Evolutionary conservation across 2,797 vertebrate species (phyloP), one percentile per base, ranked within the genome.

Genomic region (Gastrophryne carolinensis): DNA sequence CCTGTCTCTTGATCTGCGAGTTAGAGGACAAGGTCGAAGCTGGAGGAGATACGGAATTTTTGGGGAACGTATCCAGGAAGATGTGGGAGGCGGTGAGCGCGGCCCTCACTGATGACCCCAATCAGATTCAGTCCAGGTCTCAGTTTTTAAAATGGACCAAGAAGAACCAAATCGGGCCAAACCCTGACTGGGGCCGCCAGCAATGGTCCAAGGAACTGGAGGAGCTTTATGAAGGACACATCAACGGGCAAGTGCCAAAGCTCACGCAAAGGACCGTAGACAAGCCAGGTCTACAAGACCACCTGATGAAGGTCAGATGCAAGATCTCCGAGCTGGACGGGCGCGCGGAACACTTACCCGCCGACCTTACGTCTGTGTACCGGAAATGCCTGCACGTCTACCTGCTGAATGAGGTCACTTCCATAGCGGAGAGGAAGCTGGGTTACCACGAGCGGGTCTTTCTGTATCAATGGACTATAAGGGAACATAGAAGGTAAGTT

Each of bases 141-240:
- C 47, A 79, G 39, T 79, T 53, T 0, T 71, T 87, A 60, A 65
- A 64, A 63, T 85, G 81, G 79, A 2, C 78, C 23, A 80, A 80
- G 39, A 67, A 80, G 74, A 79, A 80, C 68, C 6, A 0, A 11
- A 52, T 19, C 72, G 35, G 19, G 26, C 37, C 81, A n/a, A 0
- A 0, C 37, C 3, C 11, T 41, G 79, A 79, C 4, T 62, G 0
- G 0, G 71, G 53, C 0, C 52, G 73, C 52, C 12, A 71, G 8
- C 69, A 52, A 0, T 87, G 87, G 85, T 80, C 23, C 47, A 72
- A 72, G 15, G 81, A 83, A 61, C 62, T 89, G 50, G 74, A 82
- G 63, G 63, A 78, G n/a, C 75, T 82, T 13, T 67, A 87, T 61
- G 75, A 17, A 2, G 39, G 44, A 3, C 50, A 80, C 4, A 71